Evolutionary conservation across 2,888 invertebrate genomes (phyloP).

Genomic region (Netelia fuscicornis): DNA sequence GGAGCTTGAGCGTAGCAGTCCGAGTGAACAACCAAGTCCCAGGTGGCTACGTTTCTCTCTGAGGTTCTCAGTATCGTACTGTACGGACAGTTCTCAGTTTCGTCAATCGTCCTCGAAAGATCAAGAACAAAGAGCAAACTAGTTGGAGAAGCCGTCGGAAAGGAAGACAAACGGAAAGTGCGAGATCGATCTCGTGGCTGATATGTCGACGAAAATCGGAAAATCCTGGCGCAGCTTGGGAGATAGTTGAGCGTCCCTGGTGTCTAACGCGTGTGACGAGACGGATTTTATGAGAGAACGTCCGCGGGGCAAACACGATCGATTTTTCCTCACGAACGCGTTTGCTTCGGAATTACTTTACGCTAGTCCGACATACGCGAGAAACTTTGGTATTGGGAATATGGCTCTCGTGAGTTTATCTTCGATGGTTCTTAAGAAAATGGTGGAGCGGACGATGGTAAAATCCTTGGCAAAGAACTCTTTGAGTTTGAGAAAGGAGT

Average conservation of each 20-base stretch:
- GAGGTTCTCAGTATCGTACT: not conserved
- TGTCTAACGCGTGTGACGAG: constrained; percentile 45
- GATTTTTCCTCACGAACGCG: constrained; percentile 53
- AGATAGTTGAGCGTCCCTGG: constrained; percentile 57
- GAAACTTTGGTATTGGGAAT: not conserved
- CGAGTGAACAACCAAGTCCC: constrained; percentile 31
- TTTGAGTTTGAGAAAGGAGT: not conserved
- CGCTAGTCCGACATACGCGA: constrained; percentile 15
- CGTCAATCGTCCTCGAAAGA: not conserved
- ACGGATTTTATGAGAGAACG: constrained; percentile 47
- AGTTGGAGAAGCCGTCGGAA: not conserved
- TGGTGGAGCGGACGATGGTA: not conserved
- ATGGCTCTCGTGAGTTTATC: not conserved
- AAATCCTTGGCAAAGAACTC: constrained; percentile 21
- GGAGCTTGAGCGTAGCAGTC: not conserved
- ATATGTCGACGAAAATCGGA: not conserved
- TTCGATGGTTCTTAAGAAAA: constrained; percentile 27
- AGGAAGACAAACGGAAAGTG: constrained; percentile 21
- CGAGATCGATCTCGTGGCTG: constrained; percentile 9
- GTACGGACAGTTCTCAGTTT: not conserved
- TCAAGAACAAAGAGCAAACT: constrained; percentile 20
- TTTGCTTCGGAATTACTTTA: constrained; percentile 39
- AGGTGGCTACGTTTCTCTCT: constrained; percentile 40
- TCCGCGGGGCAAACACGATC: constrained; percentile 54
- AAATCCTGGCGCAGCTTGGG: not conserved